Evolutionary conservation across 2,113 vertebrate genomes (phyloP), one percentile per base, ranked within the genome.

Genomic region (Notothenia rossii): DNA sequence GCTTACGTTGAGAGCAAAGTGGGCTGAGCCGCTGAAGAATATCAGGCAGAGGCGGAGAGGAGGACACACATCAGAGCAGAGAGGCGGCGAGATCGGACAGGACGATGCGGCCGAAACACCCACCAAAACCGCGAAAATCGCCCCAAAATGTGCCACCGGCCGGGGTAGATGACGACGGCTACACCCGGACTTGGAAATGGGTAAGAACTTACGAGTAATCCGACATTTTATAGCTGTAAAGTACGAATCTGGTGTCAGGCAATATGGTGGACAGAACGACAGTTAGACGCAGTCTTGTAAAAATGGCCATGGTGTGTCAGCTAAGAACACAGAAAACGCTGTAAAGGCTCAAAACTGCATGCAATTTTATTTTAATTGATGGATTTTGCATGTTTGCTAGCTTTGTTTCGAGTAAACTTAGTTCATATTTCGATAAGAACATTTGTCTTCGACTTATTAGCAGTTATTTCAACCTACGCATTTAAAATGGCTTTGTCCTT

Each of bases 401-500:
- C 17, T 1, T 0, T 86, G 33, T 61, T 81, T 90, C 25, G 22
- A 82, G 48, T 83, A 81, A 45, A 49, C 53, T 49, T 53, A 3
- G 72, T 75, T 75, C 9, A 53, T 69, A 69, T 82, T 54, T 81
- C 50, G 61, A 75, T 17, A 36, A 48, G 49, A 7, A 17, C 40
- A 25, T 89, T 92, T 83, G 66, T 89, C 62, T 54, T 68, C 61
- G 72, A 88, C 48, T 54, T 83, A 45, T 91, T 88, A 60, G 55
- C 84, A 86, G 75, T 88, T 90, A 77, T 91, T 90, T 87, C 77
- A 84, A 90, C 83, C 94, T 96, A 94, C 95, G 95, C 95, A 96
- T 93, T 95, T 94, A 93, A 94, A 94, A 95, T 91, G 91, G 89
- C 95, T 95, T 96, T 96, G 95, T 96, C 95, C 95, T 96, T 96